Conservation (phyloP, 2,797 vertebrate genomes). For the Prionace glauca region DNA sequence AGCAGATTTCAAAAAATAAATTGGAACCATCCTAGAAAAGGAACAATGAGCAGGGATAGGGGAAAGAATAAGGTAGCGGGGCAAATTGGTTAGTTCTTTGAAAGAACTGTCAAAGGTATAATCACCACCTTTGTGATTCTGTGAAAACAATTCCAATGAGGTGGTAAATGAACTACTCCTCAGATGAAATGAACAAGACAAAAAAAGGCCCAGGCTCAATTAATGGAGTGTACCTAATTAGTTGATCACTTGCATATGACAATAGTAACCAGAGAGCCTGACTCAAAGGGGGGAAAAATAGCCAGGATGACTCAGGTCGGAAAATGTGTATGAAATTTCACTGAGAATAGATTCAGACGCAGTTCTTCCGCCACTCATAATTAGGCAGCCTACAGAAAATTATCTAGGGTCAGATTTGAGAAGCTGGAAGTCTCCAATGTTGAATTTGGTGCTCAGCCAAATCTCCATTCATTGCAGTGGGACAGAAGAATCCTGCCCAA, state of each 20-base stretch:
- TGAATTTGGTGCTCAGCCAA: too few species aligned
- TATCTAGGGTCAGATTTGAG: neutral
- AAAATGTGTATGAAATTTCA: neutral
- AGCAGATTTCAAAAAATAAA: neutral
- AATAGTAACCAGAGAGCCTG: neutral
- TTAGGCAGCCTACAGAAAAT: neutral
- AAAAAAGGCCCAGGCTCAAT: too few species aligned
- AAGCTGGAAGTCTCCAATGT: too few species aligned
- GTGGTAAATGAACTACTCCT: neutral
- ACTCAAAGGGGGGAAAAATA: neutral
- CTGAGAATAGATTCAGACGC: neutral
- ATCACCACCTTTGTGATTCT: neutral
- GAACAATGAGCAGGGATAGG: neutral
- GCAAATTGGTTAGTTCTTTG: neutral
- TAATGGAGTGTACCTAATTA: neutral
- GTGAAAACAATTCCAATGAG: neutral
- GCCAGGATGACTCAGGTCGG: neutral
- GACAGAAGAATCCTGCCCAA: too few species aligned
- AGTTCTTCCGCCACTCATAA: neutral
- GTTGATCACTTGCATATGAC: neutral
- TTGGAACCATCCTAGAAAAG: neutral
- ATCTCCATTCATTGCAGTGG: too few species aligned
- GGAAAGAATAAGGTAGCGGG: neutral
- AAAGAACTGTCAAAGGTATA: neutral
- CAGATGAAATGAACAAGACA: neutral